Base-by-base conservation (phyloP, 1,140 invertebrate genomes). In the Aphelenchoides besseyi region DNA sequence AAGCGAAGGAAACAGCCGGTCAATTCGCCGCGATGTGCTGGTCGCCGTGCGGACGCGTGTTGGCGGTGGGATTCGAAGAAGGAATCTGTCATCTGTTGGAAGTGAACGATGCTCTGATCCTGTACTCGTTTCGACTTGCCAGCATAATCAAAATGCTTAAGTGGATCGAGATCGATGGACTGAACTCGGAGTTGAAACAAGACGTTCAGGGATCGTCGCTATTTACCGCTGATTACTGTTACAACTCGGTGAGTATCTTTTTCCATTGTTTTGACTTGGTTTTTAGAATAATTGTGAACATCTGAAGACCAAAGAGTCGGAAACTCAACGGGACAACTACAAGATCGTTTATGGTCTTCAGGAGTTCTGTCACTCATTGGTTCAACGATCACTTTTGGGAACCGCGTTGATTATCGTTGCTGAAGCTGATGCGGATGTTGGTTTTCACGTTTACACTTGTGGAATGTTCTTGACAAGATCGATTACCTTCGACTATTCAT, bases 51-150 rank as follows among this genome's bases (percentile, higher is more conserved):
- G 55, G 55, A 5, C 18, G 5, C 5, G 18, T 59, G 5, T 33
- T 59, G 55, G 55, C 55, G 5, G 55, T 59, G 5, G 55, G 5
- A 33, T 59, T 59, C 18, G 55, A 59, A 23, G 18, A 59, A 8
- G 55, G 55, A 28, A 23, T 59, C 18, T 59, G 55, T 33, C 55
- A 59, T 18, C 18, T 59, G 55, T 33, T 59, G 12, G 55, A 59
- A 8, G 55, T 59, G 18, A 59, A 59, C 18, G 55, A 59, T 23
- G 55, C 55, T 33, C 55, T 59, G 5, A 59, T 59, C 18, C 55
- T 59, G 5, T 59, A 59, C 55, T 59, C 55, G 5, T 33, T 59
- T 5, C 5, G 18, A 33, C 5, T 59, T 8, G 26, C 5, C 5
- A 8, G 5, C 55, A 5, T 5, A 23, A 5, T 18, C 5, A 12